Conservation (phyloP, 2,113 vertebrate genomes). For the Ciconia stormi region DNA sequence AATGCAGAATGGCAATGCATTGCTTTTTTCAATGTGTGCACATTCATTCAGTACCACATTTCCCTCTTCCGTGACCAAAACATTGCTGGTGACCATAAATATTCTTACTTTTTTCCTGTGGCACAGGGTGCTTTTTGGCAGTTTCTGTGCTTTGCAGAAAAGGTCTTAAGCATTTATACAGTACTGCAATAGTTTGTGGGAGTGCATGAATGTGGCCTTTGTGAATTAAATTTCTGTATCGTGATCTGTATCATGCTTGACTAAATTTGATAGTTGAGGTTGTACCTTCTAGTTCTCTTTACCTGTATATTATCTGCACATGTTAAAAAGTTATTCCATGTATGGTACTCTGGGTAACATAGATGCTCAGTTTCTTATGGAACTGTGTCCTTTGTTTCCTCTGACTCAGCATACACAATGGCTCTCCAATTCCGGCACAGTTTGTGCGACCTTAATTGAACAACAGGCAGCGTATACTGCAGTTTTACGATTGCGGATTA, state of each 20-base stretch:
- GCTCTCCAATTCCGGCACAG: neutral
- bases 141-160: neutral
- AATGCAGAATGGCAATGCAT: neutral
- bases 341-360: neutral
- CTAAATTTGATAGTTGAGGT: neutral
- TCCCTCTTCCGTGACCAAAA: neutral
- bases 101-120: neutral
- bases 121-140: neutral
- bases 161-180: neutral
- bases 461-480: neutral
- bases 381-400: neutral
- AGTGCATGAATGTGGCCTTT: neutral
- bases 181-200: neutral
- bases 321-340: neutral
- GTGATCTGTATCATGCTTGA: neutral
- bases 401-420: too few relatives aligned
- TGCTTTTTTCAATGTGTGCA: neutral
- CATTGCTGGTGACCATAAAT: neutral
- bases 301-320: neutral
- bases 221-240: neutral
- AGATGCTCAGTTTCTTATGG: neutral
- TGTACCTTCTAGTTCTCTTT: neutral
- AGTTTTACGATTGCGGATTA: neutral
- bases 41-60: neutral
- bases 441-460: neutral